Base-by-base conservation (phyloP, 1,140 invertebrate genomes). In the Cecropterus lyciades region DNA sequence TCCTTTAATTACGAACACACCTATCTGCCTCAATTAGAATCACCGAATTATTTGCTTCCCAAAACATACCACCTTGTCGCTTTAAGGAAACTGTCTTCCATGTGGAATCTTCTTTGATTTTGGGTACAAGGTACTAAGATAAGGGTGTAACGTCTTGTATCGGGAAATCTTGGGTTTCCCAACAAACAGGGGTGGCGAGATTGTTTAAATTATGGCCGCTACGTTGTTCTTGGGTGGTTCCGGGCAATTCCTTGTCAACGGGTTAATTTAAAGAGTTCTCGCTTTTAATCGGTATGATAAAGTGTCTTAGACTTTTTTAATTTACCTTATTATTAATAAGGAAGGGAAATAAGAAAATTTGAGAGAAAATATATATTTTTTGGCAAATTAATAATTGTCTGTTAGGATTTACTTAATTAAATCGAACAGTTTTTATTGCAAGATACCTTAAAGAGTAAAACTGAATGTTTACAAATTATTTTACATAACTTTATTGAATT, bases 1-100 rank as follows among this genome's bases (percentile, higher is more conserved):
- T 78, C 69, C 65, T 73, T 79, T 86, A 85, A 89, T 87, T 87
- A 85, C 72, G 60, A 73, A 68, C 67, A 77, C 80, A 87, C 84
- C 82, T 85, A 83, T 82, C 77, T 78, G 63, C 60, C 75, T 76
- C 75, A 84, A 84, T 85, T 87, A 86, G 73, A 74, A 73, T 13
- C 49, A 43, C 59, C 46, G 71, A 76, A 67, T 78, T 84, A 78
- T 82, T 83, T 83, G 77, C 75, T 77, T 51, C 45, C 51, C 30
- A 51, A 42, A 57, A 65, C 70, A 77, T 75, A 73, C 71, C 69
- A 75, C 72, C 74, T 79, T 82, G 73, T 80, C 73, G 64, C 66
- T 56, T 65, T 73, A 65, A 63, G 51, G 20, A 60, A 53, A 63
- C 64, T 60, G 40, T 68, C 63, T 65, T 40, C 10, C 15, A 24